Base-by-base conservation (phyloP, 2,113 vertebrate species). In the Oceanites oceanicus region DNA sequence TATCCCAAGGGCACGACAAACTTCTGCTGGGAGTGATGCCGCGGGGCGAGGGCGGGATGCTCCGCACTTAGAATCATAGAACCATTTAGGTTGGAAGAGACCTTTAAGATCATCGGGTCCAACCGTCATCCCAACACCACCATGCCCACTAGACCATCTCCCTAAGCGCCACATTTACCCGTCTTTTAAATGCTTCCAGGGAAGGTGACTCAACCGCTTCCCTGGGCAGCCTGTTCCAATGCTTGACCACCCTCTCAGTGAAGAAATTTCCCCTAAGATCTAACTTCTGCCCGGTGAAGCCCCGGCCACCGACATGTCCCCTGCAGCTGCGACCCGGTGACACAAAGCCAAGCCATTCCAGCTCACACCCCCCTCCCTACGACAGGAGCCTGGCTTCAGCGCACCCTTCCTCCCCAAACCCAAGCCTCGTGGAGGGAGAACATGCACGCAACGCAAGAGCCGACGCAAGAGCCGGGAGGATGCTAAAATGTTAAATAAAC, bases 31-130 rank as follows among this genome's bases (percentile, higher is more conserved):
- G 44, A 71, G 44, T 0, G 22, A 55, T 20, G 72, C 21, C 9
- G n/a, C 0, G 1, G 22, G 30, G 29, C 0, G 2, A 77, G 42
- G 2, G 1, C 0, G 1, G 71, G 65, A 70, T 52, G 65, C 42
- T 73, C 65, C 3, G 6, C 50, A 52, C 2, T n/a, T n/a, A n/a
- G n/a, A n/a, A n/a, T n/a, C n/a, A n/a, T n/a, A n/a, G n/a, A n/a
- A n/a, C n/a, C n/a, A n/a, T n/a, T n/a, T n/a, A n/a, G n/a, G n/a
- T n/a, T n/a, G n/a, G n/a, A n/a, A n/a, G n/a, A n/a, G n/a, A n/a
- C n/a, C n/a, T n/a, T n/a, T n/a, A n/a, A n/a, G n/a, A n/a, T n/a
- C n/a, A n/a, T n/a, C n/a, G n/a, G n/a, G n/a, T n/a, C n/a, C n/a
- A n/a, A n/a, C n/a, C n/a, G n/a, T n/a, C n/a, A n/a, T n/a, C n/a